Percentiles rank a stretch among this genome's conserved stretches.
Evolutionary conservation across 2,113 vertebrate species (phyloP).

Genomic region (Orientallactaga bullata): DNA sequence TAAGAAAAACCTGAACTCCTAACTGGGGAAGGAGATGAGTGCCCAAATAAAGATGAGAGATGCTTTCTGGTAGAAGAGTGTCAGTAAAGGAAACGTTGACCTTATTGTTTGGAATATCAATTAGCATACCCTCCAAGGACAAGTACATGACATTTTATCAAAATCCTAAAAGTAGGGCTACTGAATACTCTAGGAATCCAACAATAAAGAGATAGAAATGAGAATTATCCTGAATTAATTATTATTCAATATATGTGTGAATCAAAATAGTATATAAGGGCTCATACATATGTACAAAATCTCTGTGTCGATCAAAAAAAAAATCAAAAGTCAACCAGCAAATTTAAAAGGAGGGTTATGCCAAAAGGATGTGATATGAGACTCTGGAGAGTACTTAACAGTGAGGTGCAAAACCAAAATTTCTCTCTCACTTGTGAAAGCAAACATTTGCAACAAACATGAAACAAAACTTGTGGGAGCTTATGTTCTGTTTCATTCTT

Average conservation of each 20-base stretch:
- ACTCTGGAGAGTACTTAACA: not conserved
- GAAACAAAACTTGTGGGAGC: not conserved
- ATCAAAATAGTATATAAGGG: not conserved
- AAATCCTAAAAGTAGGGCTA: too few relatives aligned
- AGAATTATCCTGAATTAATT: not conserved
- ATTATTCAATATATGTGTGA: not conserved
- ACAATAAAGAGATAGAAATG: not conserved
- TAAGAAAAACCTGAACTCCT: not conserved
- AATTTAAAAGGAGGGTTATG: not conserved
- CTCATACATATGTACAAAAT: not conserved
- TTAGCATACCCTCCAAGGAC: too few relatives aligned
- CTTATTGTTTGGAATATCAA: too few relatives aligned
- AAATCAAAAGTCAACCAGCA: not conserved
- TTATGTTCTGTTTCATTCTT: not conserved
- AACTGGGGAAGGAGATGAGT: not conserved
- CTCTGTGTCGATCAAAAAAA: not conserved
- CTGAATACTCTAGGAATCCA: too few relatives aligned
- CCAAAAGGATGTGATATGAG: not conserved
- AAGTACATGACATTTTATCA: too few relatives aligned
- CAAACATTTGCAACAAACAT: not conserved
- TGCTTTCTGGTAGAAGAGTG: not conserved
- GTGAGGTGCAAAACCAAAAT: not conserved
- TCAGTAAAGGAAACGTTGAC: too few relatives aligned
- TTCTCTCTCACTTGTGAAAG: not conserved
- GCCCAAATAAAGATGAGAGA: not conserved